These are phyloP conservation scores for Thereva unica DNA, from an alignment of 2,888 invertebrate genomes.

Conservation along the genomic window DNA sequence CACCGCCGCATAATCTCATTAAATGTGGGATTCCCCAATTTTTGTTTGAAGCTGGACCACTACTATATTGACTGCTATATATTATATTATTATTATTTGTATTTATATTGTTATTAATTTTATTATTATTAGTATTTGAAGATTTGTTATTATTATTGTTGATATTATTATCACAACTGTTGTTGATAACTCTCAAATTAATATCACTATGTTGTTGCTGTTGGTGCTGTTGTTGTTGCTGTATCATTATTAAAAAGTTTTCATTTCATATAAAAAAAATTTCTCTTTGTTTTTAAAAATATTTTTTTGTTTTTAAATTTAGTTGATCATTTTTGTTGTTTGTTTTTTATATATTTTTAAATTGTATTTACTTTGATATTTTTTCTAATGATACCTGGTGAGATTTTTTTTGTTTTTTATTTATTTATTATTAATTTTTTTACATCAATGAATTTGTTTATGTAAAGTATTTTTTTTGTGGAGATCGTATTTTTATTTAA, in stretches of 20 bases:
- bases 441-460: background rate
- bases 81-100: conserved; percentile 7
- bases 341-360: background rate
- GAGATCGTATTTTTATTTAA: conserved; percentile 2
- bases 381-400: conserved; percentile 2
- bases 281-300: background rate
- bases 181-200: conserved; percentile 32
- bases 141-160: conserved; percentile 20
- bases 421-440: background rate
- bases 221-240: conserved; percentile 29
- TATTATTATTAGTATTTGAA: conserved; percentile 13
- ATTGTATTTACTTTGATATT: background rate
- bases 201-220: conserved; percentile 28
- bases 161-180: conserved; percentile 36
- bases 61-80: conserved; percentile 11
- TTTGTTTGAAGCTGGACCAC: conserved; percentile 22
- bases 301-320: background rate
- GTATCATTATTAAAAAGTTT: conserved; percentile 35
- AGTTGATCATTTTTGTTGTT: background rate
- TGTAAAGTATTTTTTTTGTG: background rate
- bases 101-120: conserved; percentile 17
- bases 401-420: conserved; percentile 9
- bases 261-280: conserved; percentile 29
- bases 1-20: conserved; percentile 71
- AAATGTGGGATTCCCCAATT: conserved; percentile 36